Base-by-base conservation (phyloP, 2,888 invertebrate genomes). In the Caenorhabditis macrosperma region DNA sequence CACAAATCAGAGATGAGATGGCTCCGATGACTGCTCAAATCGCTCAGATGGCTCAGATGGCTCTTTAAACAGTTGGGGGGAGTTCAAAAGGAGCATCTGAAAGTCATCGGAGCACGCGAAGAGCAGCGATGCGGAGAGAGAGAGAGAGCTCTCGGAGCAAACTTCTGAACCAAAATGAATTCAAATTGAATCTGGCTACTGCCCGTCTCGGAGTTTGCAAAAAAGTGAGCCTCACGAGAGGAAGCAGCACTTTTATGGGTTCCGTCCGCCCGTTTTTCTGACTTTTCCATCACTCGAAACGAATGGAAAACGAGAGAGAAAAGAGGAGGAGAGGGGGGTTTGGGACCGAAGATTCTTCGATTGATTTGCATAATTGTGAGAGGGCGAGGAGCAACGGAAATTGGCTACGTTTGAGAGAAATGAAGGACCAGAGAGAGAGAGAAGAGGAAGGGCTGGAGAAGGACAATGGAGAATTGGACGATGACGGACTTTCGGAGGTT, bases 351-450 rank as follows among this genome's bases (percentile, higher is more conserved):
- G 55, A 33, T 15, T 24, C 35, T 46, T n/a, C 28, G 33, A 22
- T 26, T 64, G 33, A 64, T 64, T 50, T 64, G 20, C 63, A 64
- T 64, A 64, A 64, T 64, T 64, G 63, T 22, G 52, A 38, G 55
- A 26, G 22, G 33, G 15, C 33, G 41, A 63, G 33, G 28, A 54
- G 12, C n/a, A 63, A 63, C 63, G 63, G 63, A 64, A 64, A 64
- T 64, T 64, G 63, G 50, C 63, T 64, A 52, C 63, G 63, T 64
- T 64, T 38, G 38, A 12, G 38, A 38, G n/a, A 38, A 38, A 38
- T 38, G 38, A 38, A 9, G 15, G 9, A 12, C 15, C 12, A 12
- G 15, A 12, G 12, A 12, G 12, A 38, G 38, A 2, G 12, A 12
- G 15, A 38, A 9, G 38, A 5, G 38, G 12, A 9, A 12, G 38